Evolutionary conservation across 2,797 vertebrate genomes (phyloP).

Genomic region (Paedocypris micromegethes): DNA sequence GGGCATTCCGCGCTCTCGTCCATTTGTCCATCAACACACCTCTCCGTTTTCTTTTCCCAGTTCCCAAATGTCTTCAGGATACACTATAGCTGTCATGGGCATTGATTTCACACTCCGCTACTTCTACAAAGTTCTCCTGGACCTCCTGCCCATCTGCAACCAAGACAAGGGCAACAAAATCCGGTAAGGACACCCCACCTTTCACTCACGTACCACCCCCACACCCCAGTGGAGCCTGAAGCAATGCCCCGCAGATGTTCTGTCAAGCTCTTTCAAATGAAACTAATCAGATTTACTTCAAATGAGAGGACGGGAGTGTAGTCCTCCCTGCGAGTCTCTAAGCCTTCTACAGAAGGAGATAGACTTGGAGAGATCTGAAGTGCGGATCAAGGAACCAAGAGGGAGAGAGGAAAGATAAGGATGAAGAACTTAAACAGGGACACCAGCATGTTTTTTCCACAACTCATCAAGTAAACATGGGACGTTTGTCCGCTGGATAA

Average conservation of each 20-base stretch:
- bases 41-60: constrained; percentile 54
- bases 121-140: constrained; percentile 96
- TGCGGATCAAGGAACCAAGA: constrained; percentile 26
- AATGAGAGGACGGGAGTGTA: constrained; percentile 42
- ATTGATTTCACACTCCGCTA: constrained; percentile 96
- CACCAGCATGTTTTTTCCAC: not conserved
- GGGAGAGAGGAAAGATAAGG: constrained; percentile 3
- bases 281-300: constrained; percentile 52
- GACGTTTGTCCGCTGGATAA: too few relatives aligned
- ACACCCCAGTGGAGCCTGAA: constrained; percentile 23
- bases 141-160: constrained; percentile 91
- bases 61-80: constrained; percentile 83
- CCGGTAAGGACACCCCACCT: constrained; percentile 65
- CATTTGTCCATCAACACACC: constrained; percentile 3
- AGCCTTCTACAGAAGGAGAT: constrained; percentile 31
- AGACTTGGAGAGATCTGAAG: constrained; percentile 28
- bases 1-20: not conserved
- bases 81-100: constrained; percentile 93
- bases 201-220: not conserved
- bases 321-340: constrained; percentile 29
- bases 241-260: constrained; percentile 31
- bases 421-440: not conserved
- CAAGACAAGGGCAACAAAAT: constrained; percentile 97
- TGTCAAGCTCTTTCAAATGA: constrained; percentile 47
- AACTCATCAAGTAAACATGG: too few relatives aligned